Evolutionary conservation across 1,140 invertebrate species (phyloP), one percentile per base, ranked within the genome.

Genomic region (Drosophila athabasca): DNA sequence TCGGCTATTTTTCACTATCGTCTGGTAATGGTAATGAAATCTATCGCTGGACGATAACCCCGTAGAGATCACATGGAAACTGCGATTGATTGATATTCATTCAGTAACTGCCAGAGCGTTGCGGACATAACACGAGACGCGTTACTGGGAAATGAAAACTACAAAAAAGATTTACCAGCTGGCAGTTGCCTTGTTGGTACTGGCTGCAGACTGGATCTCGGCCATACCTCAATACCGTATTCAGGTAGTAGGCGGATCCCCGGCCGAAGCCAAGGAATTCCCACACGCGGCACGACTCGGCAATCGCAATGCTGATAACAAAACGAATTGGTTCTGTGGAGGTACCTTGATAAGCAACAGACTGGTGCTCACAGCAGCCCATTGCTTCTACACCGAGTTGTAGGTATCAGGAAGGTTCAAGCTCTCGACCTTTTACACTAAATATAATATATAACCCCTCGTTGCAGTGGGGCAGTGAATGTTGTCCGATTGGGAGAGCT

Each of bases 351-450:
- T 92, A 6, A 92, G 81, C 26, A 84, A 91, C 44, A 68, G 71
- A 17, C 82, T 84, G 57, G 76, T 92, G 45, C 59, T 93, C 2
- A 92, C 92, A 4, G 91, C 92, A 0, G 92, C 91, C 4, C 92
- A 93, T 58, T 93, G 92, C 46, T 82, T 91, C 5, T 73, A 68
- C n/a, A 45, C 55, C n/a, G 15, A 45, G 1, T 8, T 24, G 80
- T 90, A 68, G 31, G 78, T 76, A 43, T 13, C 13, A 7, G 9
- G 1, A 13, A 15, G 3, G 29, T 24, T 1, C 8, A 13, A 13
- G 11, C 35, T 43, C 6, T 15, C 9, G 9, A 41, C 6, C 24
- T 13, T 39, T 24, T 3, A 11, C 31, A 35, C 31, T 39, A 11
- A 39, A 39, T 4, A 39, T 39, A 13, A 7, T 22, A 29, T 22